Evolutionary conservation across 2,113 vertebrate genomes (phyloP).

Genomic region (Petrocephalus zakoni): DNA sequence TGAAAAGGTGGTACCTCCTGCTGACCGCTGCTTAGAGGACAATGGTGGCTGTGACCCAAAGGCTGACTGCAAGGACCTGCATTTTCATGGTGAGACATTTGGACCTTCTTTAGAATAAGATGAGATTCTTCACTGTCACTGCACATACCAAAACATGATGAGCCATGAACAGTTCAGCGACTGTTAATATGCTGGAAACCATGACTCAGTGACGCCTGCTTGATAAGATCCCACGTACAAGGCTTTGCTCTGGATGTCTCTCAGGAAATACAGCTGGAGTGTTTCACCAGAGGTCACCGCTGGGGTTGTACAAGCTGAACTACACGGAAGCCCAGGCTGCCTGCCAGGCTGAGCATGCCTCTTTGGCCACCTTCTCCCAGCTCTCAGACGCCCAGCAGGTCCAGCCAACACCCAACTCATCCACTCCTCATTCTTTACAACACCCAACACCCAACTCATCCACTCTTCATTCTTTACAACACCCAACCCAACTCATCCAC

Average conservation of each 20-base stretch:
- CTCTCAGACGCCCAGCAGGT: conserved; percentile 89
- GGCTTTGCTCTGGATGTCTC: neutral
- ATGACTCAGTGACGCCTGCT: neutral
- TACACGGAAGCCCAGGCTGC: conserved; percentile 62
- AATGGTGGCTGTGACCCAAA: conserved; percentile 74
- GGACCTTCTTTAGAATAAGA: neutral
- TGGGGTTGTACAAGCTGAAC: conserved; percentile 54
- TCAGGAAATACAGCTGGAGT: conserved; percentile 69
- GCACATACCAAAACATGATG: neutral
- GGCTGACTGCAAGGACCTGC: conserved; percentile 79
- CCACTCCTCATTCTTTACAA: neutral
- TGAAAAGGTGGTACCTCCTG: conserved; percentile 64
- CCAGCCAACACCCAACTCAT: neutral
- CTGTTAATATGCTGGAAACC: neutral
- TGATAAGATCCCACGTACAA: neutral
- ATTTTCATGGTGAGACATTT: conserved; percentile 72
- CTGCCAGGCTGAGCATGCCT: conserved; percentile 71
- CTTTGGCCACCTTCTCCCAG: conserved; percentile 72
- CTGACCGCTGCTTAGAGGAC: conserved; percentile 72
- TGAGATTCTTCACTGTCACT: neutral
- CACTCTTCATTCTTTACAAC: too few species aligned
- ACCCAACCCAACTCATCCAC: neutral
- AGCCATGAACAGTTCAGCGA: neutral
- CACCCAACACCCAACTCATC: too few species aligned
- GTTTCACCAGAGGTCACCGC: conserved; percentile 65